Conservation (phyloP, 1,140 invertebrate genomes). For the Amyelois transitella region DNA sequence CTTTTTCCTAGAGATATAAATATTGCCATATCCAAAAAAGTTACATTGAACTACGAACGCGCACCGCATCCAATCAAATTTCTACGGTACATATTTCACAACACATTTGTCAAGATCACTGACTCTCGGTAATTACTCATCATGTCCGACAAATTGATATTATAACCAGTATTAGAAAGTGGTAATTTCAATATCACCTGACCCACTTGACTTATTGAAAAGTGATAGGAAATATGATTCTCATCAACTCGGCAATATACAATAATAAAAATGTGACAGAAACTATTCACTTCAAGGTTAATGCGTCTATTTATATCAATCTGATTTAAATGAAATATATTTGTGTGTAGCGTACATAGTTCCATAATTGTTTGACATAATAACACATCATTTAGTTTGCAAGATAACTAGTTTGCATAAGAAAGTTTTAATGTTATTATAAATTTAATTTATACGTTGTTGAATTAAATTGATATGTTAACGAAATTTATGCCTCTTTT, state of each 20-base stretch:
- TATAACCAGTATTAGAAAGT: constrained; percentile 56
- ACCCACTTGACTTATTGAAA: constrained; percentile 28
- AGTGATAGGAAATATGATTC: constrained; percentile 35
- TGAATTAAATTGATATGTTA: no score
- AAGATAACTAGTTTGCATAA: no score
- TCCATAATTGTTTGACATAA: no score
- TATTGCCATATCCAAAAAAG: not conserved
- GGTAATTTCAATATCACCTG: constrained; percentile 21
- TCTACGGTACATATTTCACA: constrained; percentile 55
- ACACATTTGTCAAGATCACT: constrained; percentile 59
- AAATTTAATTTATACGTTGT: no score
- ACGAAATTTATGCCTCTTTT: no score
- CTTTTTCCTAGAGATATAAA: no score
- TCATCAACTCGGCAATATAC: constrained; percentile 11
- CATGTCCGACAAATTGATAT: constrained; percentile 54
- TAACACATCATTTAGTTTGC: no score
- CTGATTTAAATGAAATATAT: no score
- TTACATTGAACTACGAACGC: not conserved
- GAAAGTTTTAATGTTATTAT: no score
- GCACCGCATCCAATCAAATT: constrained; percentile 52
- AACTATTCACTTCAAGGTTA: not conserved
- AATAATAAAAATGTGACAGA: not conserved
- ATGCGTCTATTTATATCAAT: not conserved
- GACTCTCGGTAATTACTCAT: constrained; percentile 55
- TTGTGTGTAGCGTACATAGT: no score